Evolutionary conservation across 1,140 invertebrate species (phyloP).

Genomic region (Geopemphigus sp.): DNA sequence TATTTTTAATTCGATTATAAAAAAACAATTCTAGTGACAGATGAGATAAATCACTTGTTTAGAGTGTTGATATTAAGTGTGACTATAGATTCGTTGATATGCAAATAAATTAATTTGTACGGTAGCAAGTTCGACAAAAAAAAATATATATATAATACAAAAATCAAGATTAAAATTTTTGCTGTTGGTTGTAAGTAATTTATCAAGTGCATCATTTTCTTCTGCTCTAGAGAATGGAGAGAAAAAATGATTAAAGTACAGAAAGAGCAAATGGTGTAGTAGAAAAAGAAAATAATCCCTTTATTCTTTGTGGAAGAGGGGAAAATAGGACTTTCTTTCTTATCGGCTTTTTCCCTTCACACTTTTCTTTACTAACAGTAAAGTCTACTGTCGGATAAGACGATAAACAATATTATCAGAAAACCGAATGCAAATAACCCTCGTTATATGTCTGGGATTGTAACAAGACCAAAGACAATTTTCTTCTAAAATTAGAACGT

Average conservation of each 20-base stretch:
- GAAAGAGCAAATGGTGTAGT: conserved; percentile 21
- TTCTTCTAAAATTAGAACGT: background rate
- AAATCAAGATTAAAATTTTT: conserved; percentile 37
- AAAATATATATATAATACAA: background rate
- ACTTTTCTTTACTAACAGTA: conserved; percentile 8
- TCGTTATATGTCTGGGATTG: background rate
- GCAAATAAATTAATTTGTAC: background rate
- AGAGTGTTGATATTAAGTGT: background rate
- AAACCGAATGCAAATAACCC: conserved; percentile 32
- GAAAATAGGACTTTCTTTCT: conserved; percentile 26
- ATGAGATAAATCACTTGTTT: background rate
- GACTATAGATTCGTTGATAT: background rate
- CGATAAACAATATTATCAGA: conserved; percentile 25
- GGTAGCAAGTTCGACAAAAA: background rate
- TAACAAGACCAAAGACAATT: background rate
- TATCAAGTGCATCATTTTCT: conserved; percentile 33
- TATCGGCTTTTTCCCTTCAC: conserved; percentile 28
- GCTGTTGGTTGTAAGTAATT: background rate
- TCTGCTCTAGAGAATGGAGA: background rate
- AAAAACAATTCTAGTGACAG: background rate
- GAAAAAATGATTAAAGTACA: conserved; percentile 35
- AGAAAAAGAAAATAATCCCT: conserved; percentile 40
- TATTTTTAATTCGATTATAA: background rate
- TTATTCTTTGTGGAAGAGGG: background rate
- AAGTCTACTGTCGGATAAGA: conserved; percentile 25